Evolutionary conservation across 2,888 invertebrate species (phyloP).

Genomic region (Cerceris ruficornis): DNA sequence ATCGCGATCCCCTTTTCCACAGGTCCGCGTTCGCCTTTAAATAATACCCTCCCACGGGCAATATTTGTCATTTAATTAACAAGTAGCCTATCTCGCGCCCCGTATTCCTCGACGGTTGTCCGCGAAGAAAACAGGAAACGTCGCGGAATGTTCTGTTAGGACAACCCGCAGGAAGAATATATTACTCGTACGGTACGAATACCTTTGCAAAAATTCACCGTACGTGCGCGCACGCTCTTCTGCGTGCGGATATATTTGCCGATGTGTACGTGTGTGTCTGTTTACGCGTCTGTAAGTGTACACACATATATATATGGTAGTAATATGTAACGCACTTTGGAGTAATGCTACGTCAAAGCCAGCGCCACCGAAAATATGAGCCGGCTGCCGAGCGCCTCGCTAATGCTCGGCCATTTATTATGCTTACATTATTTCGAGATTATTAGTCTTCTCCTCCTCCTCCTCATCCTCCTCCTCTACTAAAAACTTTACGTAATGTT

Average conservation of each 20-base stretch:
- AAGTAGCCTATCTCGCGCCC: slow-evolving; percentile 39
- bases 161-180: slow-evolving; percentile 56
- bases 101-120: slow-evolving; percentile 21
- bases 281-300: not conserved
- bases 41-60: slow-evolving; percentile 27
- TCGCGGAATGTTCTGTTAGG: slow-evolving; percentile 46
- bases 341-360: slow-evolving; percentile 81
- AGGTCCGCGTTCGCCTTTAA: slow-evolving; percentile 17
- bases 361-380: slow-evolving; percentile 81
- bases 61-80: slow-evolving; percentile 59
- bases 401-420: slow-evolving; percentile 80
- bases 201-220: not conserved
- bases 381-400: slow-evolving; percentile 78
- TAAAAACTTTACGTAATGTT: slow-evolving; percentile 74
- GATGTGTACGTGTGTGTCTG: slow-evolving; percentile 16
- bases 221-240: no score
- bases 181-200: slow-evolving; percentile 36
- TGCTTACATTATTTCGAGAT: slow-evolving; percentile 81
- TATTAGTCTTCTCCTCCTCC: slow-evolving; percentile 77
- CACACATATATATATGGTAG: slow-evolving; percentile 65
- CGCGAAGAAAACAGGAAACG: slow-evolving; percentile 55
- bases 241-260: no score
- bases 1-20: slow-evolving; percentile 28
- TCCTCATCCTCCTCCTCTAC: slow-evolving; percentile 68
- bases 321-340: slow-evolving; percentile 80